Evolutionary conservation across 64 coral and sea anemone genomes (phyloP), one percentile per base, ranked within the genome.

Genomic region (Actinia equina): DNA sequence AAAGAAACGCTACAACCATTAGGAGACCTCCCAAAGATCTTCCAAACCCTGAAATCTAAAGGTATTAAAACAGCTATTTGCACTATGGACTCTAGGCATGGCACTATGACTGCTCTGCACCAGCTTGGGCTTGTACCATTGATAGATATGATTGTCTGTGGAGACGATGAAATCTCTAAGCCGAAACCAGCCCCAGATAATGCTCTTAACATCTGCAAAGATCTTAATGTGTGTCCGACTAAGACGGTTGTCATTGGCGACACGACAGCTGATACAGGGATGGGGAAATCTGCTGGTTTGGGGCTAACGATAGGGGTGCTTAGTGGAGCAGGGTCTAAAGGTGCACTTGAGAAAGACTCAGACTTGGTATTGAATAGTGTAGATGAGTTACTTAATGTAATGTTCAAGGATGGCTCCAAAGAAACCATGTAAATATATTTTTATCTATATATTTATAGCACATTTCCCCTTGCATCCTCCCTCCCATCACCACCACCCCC

Each of bases 211-310:
- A 98, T 98, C 56, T 98, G 95, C 22, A 53, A 89, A 77, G 90
- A 83, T n/a, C 86, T 98, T 14, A 86, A 89, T 65, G 93, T 98
- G 16, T 89, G 89, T 14, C 92, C 89, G 63, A 85, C 18, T 17
- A 67, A 94, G 60, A 92, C 95, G 46, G 89, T 89, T n/a, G 82
- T 98, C 17, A 91, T 98, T 77, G 95, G 95, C 7, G 95, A 98
- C 71, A 98, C 95, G 13, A 86, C 88, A 0, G 92, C 95, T 19
- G 95, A 98, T 82, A 98, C 93, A 52, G 71, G 86, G 20, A 98
- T 98, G 95, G 95, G 92, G 43, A 77, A 81, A 16, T 98, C 93
- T 30, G 95, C 95, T 27, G 84, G 92, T 52, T 45, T 98, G 55
- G 95, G 95, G 59, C 42, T 98, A 17, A 94, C 89, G 1, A 86